Percentiles rank a stretch among this genome's conserved stretches.
Conservation (phyloP, 2,113 vertebrate species). For the Hydrochoerus hydrochaeris region DNA sequence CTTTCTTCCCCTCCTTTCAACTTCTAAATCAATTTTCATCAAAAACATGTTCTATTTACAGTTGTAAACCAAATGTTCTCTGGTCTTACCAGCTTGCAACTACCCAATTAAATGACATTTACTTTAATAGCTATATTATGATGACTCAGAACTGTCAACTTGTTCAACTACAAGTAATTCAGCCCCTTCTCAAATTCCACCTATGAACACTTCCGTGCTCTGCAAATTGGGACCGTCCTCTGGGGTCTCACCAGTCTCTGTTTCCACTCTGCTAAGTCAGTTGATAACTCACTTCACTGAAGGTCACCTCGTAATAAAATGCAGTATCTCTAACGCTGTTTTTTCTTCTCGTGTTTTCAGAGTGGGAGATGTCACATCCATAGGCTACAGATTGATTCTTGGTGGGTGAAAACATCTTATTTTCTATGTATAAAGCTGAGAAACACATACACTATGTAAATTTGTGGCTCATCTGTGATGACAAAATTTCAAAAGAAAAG, state of each 20-base stretch:
- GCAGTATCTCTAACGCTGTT: background rate
- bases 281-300: background rate
- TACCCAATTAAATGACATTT: constrained; percentile 5
- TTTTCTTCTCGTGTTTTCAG: background rate
- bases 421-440: background rate
- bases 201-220: background rate
- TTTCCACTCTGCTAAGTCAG: background rate
- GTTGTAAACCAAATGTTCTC: constrained; percentile 43
- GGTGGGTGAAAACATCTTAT: background rate
- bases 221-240: background rate
- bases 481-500: background rate
- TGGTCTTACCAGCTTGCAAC: background rate
- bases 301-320: background rate
- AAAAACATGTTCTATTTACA: constrained; percentile 47
- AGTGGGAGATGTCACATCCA: background rate
- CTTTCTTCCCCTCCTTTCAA: background rate
- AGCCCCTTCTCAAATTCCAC: background rate
- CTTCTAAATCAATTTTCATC: background rate
- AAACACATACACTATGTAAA: background rate
- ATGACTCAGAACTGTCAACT: background rate
- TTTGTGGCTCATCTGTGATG: background rate
- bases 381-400: background rate
- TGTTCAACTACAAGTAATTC: background rate
- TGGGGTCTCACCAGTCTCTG: background rate
- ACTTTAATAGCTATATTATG: background rate